A percentile compares a stretch with the other conserved stretches of the same genome.
Evolutionary conservation across 2,113 vertebrate species (phyloP).

Genomic region (Daboia siamensis): DNA sequence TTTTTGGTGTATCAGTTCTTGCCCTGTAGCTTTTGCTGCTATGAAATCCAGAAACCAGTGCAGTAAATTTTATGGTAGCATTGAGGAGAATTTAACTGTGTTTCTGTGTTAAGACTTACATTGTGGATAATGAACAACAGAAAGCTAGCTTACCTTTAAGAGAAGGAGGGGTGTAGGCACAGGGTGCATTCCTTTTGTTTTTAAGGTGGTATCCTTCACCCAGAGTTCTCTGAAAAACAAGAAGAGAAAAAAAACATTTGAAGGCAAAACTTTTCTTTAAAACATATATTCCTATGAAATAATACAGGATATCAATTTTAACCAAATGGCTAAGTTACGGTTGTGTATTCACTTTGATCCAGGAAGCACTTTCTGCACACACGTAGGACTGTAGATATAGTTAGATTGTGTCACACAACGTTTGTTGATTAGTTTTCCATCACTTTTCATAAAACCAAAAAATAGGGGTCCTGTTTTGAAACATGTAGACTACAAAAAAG

Average conservation of each 20-base stretch:
- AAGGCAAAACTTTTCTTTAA: background rate
- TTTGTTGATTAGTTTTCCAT: background rate
- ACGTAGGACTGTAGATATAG: background rate
- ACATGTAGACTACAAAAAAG: background rate
- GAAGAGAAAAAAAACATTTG: background rate
- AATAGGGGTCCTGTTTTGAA: background rate
- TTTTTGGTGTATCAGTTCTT: background rate
- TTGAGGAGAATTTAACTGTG: background rate
- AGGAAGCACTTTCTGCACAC: background rate
- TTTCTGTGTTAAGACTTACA: background rate
- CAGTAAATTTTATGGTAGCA: background rate
- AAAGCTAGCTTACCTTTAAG: constrained; percentile 80
- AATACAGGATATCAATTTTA: background rate
- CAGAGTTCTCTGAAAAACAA: constrained; percentile 72
- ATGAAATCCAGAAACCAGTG: background rate
- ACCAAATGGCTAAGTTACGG: constrained; percentile 4
- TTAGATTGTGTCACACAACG: background rate
- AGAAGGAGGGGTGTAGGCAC: constrained; percentile 88
- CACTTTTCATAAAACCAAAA: background rate
- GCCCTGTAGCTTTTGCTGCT: background rate
- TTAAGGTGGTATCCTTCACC: constrained; percentile 84
- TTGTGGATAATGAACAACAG: background rate
- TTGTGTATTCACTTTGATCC: background rate
- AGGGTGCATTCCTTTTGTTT: constrained; percentile 79
- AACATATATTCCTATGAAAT: background rate